Evolutionary conservation across 1,140 invertebrate genomes (phyloP).

Genomic region (Semibalanus balanoides): DNA sequence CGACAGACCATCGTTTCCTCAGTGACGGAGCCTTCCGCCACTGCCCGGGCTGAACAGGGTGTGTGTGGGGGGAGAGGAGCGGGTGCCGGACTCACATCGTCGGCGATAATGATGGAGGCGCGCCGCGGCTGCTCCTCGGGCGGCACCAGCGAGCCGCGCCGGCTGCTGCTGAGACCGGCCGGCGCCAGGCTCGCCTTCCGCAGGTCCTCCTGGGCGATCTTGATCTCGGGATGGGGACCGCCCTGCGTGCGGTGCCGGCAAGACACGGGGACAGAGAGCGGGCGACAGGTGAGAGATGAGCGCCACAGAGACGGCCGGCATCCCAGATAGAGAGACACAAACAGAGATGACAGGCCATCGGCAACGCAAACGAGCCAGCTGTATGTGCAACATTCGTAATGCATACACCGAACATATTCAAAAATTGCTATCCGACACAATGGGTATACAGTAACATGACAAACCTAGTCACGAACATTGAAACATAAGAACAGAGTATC

Average conservation of each 20-base stretch:
- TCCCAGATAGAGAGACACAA: not conserved
- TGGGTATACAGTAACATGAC: too few species aligned
- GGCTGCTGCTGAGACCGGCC: conserved; percentile 39
- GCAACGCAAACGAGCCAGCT: too few species aligned
- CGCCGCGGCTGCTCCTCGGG: conserved; percentile 66
- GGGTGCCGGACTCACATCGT: conserved; percentile 69
- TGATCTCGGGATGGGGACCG: not conserved
- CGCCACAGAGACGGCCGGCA: not conserved
- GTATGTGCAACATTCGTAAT: too few species aligned
- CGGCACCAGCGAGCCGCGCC: conserved; percentile 68
- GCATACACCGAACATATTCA: too few species aligned
- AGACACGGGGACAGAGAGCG: not conserved
- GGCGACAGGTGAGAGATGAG: not conserved
- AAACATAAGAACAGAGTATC: too few species aligned
- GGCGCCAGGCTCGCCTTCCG: not conserved
- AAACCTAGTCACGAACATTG: too few species aligned
- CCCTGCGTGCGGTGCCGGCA: not conserved
- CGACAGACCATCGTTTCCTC: too few species aligned
- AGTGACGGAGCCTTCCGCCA: too few species aligned
- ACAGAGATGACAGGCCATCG: not conserved
- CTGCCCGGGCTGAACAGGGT: too few species aligned
- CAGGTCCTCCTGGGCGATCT: not conserved
- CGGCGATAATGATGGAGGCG: conserved; percentile 77
- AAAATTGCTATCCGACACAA: too few species aligned
- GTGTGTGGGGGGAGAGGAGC: too few species aligned